phyloP scores from a whole-genome alignment of 2,888 invertebrate genomes.

The Eupithecia vulgata region DNA sequence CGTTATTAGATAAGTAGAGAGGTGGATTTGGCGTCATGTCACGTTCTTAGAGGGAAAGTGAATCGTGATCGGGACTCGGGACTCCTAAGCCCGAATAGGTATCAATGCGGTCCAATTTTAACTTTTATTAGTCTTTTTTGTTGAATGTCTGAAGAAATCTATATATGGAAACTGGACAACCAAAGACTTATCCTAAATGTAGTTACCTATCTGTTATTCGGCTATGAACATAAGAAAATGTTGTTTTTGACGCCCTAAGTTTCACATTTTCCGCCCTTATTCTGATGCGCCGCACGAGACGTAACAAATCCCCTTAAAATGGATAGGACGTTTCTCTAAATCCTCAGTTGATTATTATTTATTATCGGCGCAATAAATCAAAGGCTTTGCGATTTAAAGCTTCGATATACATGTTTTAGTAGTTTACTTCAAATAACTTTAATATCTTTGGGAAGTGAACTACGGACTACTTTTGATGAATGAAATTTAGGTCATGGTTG shows the following conservation, averaged over 20 bases:
- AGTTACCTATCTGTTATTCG: constrained; percentile 3
- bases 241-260: constrained; percentile 9
- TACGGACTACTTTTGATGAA: background rate
- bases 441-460: constrained; percentile 1
- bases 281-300: constrained; percentile 70
- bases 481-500: background rate
- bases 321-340: constrained; percentile 78
- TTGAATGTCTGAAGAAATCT: constrained; percentile 30
- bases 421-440: constrained; percentile 42
- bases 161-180: constrained; percentile 23
- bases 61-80: constrained; percentile 61
- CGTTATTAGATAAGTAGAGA: constrained; percentile 67
- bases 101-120: constrained; percentile 55
- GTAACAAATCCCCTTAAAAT: constrained; percentile 77
- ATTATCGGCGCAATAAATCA: constrained; percentile 77
- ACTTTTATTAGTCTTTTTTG: constrained; percentile 41
- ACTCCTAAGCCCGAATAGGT: constrained; percentile 57
- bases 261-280: constrained; percentile 58
- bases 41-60: constrained; percentile 67
- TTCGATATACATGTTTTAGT: constrained; percentile 47
- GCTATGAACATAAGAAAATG: constrained; percentile 4
- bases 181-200: background rate
- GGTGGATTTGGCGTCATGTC: constrained; percentile 66
- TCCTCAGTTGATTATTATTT: constrained; percentile 80
- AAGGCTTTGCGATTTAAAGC: constrained; percentile 42